Percentiles rank a stretch among this genome's conserved stretches.
phyloP scores from a whole-genome alignment of 2,888 invertebrate genomes.

The Ochropleura leucogaster region DNA sequence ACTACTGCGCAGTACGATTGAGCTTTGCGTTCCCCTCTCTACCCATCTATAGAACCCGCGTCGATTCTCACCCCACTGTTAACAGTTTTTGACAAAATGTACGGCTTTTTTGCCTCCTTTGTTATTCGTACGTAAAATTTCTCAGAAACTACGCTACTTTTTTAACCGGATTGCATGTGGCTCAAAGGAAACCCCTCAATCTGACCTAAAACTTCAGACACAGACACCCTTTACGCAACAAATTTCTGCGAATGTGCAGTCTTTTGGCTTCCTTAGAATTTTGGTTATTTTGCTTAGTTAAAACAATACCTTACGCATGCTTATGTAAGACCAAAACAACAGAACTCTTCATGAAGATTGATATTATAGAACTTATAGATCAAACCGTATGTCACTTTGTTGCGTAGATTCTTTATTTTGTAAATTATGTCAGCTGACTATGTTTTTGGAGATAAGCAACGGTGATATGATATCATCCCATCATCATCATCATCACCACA shows the following conservation, averaged over 20 bases:
- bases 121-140: conserved; percentile 44
- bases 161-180: conserved; percentile 34
- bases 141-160: conserved; percentile 49
- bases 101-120: conserved; percentile 33
- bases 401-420: conserved; percentile 55
- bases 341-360: conserved; percentile 28
- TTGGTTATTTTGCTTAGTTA: conserved; percentile 13
- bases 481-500: conserved; percentile 42
- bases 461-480: conserved; percentile 59
- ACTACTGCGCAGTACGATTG: conserved; percentile 58
- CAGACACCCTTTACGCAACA: conserved; percentile 18
- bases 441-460: conserved; percentile 68
- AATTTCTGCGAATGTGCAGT: conserved; percentile 26
- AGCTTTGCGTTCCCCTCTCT: conserved; percentile 39
- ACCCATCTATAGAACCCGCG: conserved; percentile 36
- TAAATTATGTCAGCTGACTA: conserved; percentile 66
- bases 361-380: conserved; percentile 37
- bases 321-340: conserved; percentile 37
- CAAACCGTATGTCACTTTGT: conserved; percentile 40
- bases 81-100: conserved; percentile 32
- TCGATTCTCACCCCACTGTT: conserved; percentile 48
- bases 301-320: conserved; percentile 1
- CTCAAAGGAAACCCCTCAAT: conserved; percentile 40
- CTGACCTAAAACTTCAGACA: conserved; percentile 12
- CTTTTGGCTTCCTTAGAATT: conserved; percentile 40